Conservation (phyloP, 2,888 invertebrate species). For the Brachypterus glaber region DNA sequence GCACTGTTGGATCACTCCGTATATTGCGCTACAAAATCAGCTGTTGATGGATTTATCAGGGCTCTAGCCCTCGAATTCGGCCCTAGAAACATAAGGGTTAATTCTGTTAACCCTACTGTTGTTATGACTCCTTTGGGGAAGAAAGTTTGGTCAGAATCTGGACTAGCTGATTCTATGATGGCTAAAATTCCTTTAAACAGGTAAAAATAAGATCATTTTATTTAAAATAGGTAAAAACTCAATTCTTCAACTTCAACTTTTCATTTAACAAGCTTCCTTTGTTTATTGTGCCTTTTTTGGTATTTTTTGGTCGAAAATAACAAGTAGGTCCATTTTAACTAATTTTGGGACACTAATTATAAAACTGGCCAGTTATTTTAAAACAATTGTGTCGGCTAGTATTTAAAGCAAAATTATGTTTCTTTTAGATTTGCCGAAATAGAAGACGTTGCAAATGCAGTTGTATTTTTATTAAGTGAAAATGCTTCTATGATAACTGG, state of each 20-base stretch:
- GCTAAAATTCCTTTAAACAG: conserved; percentile 62
- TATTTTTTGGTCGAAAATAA: too few species aligned
- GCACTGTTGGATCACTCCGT: conserved; percentile 63
- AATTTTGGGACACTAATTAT: too few species aligned
- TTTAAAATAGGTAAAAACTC: too few species aligned
- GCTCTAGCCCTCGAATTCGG: conserved; percentile 80
- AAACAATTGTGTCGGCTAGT: too few species aligned
- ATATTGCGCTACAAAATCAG: conserved; percentile 77
- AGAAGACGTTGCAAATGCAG: conserved; percentile 3
- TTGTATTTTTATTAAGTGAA: conserved; percentile 2
- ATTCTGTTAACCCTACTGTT: conserved; percentile 85
- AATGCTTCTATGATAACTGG: conserved; percentile 3
- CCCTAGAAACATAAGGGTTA: conserved; percentile 68
- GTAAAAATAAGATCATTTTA: too few species aligned
- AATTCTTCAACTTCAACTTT: too few species aligned
- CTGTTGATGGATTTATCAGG: conserved; percentile 70
- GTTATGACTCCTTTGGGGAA: conserved; percentile 79
- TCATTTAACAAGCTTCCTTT: too few species aligned
- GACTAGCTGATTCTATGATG: conserved; percentile 56
- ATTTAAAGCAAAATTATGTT: too few species aligned
- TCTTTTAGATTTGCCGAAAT: conserved; percentile 3
- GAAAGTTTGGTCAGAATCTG: conserved; percentile 69
- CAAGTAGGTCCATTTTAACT: too few species aligned
- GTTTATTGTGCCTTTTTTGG: too few species aligned
- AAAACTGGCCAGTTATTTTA: too few species aligned